These are phyloP conservation scores for Fringilla coelebs DNA, from an alignment of 2,797 vertebrate genomes.

Conservation along the genomic window DNA sequence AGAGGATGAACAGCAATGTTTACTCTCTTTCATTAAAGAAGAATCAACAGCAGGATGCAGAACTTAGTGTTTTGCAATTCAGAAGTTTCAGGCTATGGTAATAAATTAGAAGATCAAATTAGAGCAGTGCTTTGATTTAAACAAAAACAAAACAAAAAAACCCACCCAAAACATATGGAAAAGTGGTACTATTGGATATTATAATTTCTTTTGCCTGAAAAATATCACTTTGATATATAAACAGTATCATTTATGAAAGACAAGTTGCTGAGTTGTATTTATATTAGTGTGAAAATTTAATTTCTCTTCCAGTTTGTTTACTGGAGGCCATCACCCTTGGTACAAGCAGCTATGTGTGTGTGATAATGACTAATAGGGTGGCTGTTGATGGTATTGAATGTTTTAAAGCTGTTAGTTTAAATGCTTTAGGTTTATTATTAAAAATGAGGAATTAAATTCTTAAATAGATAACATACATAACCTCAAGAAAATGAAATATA, in stretches of 20 bases:
- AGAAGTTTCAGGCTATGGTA: not conserved
- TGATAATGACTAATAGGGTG: not conserved
- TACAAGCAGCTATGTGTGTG: not conserved
- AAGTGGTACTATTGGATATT: not conserved
- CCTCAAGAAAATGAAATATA: not conserved
- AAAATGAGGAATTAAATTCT: conserved; percentile 10
- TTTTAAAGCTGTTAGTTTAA: conserved; percentile 14
- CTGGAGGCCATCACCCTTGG: not conserved
- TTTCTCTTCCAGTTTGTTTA: conserved; percentile 32
- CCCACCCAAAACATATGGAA: not conserved
- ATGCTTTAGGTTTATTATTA: conserved; percentile 12
- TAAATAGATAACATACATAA: not conserved
- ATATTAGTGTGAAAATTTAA: not conserved
- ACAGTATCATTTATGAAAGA: not conserved
- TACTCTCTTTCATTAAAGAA: not conserved
- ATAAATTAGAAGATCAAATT: not conserved
- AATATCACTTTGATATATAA: conserved; percentile 28
- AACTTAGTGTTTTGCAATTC: not conserved
- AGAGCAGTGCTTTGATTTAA: not conserved
- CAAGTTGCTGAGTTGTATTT: not conserved
- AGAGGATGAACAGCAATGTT: not conserved
- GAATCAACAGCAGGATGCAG: not conserved
- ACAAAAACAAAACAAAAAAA: not conserved
- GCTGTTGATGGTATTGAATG: not conserved
- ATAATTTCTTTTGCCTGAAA: conserved; percentile 20